phyloP scores from a whole-genome alignment of 2,888 invertebrate species.

The Sminthurides aquaticus region DNA sequence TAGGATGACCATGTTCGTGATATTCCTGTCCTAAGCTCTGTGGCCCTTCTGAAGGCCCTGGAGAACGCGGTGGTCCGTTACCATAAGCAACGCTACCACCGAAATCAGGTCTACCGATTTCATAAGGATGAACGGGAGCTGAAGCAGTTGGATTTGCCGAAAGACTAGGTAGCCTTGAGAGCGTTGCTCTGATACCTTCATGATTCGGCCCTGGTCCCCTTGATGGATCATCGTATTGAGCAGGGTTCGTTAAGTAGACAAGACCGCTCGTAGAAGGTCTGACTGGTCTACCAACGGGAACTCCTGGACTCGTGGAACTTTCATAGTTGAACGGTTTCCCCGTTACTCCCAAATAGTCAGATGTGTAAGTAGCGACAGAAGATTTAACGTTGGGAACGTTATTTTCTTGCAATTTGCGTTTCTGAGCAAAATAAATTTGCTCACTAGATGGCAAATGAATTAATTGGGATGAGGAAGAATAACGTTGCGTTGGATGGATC shows the following conservation, averaged over 20 bases:
- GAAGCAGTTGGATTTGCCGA: slow-evolving; percentile 21
- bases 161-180: slow-evolving; percentile 28
- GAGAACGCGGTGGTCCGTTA: background rate
- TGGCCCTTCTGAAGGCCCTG: background rate
- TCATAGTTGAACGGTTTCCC: slow-evolving; percentile 15
- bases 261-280: slow-evolving; percentile 27
- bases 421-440: slow-evolving; percentile 24
- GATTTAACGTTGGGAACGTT: slow-evolving; percentile 27
- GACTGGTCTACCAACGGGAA: slow-evolving; percentile 15
- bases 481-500: background rate
- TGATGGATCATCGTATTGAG: slow-evolving; percentile 15
- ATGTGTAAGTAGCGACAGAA: slow-evolving; percentile 30
- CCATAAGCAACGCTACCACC: slow-evolving; percentile 36
- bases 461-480: background rate
- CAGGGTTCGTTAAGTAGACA: slow-evolving; percentile 28
- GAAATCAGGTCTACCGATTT: slow-evolving; percentile 37
- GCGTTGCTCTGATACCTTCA: slow-evolving; percentile 32
- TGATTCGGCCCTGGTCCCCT: slow-evolving; percentile 30
- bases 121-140: slow-evolving; percentile 38
- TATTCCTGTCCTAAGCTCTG: too few species aligned
- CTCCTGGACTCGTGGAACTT: slow-evolving; percentile 13
- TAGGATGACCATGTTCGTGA: background rate
- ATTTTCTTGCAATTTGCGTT: background rate
- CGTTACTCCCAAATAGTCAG: slow-evolving; percentile 8
- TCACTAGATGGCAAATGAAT: slow-evolving; percentile 7